phyloP scores from a whole-genome alignment of 2,113 vertebrate species.

The Pseudolaguvia tuberculata region DNA sequence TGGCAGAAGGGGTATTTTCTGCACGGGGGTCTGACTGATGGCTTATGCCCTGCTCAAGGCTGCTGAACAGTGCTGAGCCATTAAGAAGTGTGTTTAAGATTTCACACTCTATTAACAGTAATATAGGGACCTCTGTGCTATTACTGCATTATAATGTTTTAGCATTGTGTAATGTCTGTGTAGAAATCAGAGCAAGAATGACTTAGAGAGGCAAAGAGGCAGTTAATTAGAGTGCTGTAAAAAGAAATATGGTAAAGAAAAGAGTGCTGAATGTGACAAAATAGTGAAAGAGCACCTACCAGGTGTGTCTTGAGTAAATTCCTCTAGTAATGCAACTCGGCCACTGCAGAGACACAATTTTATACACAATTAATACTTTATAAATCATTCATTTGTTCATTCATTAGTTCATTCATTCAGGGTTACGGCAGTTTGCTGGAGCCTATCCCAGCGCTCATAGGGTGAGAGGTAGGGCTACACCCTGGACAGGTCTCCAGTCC shows the following conservation, averaged over 20 bases:
- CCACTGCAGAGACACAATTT: not conserved
- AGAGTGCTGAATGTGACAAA: not conserved
- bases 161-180: not conserved
- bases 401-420: no score
- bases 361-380: not conserved
- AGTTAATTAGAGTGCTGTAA: not conserved
- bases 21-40: not conserved
- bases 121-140: not conserved
- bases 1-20: not conserved
- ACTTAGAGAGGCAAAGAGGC: not conserved
- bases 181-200: not conserved
- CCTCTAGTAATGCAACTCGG: constrained; percentile 5
- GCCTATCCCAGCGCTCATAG: no score
- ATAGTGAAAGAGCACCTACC: not conserved
- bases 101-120: constrained; percentile 16
- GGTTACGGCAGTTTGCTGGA: no score
- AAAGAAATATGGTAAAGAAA: not conserved
- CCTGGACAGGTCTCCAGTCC: no score
- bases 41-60: not conserved
- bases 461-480: no score
- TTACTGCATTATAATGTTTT: constrained; percentile 8
- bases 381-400: no score
- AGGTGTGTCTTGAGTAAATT: not conserved
- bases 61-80: constrained; percentile 14
- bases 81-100: constrained; percentile 28